phyloP scores from a whole-genome alignment of 2,113 vertebrate genomes.

The Nicator chloris region DNA sequence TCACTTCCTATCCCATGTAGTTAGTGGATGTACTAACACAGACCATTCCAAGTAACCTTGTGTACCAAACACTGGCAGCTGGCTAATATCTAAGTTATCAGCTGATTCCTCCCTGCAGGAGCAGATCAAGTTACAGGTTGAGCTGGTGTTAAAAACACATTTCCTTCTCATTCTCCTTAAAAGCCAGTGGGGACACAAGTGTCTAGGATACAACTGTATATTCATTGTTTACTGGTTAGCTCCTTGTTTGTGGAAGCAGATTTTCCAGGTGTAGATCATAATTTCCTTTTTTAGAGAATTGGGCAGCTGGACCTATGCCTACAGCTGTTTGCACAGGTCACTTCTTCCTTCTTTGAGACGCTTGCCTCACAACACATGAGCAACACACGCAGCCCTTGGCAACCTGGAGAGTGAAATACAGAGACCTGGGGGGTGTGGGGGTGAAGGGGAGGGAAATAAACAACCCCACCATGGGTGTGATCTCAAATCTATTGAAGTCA shows the following conservation, averaged over 20 bases:
- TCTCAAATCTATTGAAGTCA: not conserved
- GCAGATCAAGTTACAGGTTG: not conserved
- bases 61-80: not conserved
- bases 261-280: not conserved
- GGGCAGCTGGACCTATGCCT: not conserved
- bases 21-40: not conserved
- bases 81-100: not conserved
- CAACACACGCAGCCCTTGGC: not conserved
- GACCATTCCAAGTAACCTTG: not conserved
- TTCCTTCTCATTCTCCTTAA: not conserved
- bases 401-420: not conserved
- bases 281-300: not conserved
- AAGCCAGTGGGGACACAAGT: not conserved
- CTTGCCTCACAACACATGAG: not conserved
- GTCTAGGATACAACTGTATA: not conserved
- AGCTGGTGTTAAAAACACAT: not conserved
- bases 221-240: not conserved
- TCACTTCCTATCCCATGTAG: not conserved
- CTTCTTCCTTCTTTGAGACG: not conserved
- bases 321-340: not conserved
- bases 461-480: not conserved
- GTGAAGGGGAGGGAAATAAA: not conserved
- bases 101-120: not conserved
- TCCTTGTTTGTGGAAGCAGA: not conserved
- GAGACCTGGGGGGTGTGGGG: not conserved